phyloP scores from a whole-genome alignment of 2,113 vertebrate genomes.

The Barnardius zonarius region DNA sequence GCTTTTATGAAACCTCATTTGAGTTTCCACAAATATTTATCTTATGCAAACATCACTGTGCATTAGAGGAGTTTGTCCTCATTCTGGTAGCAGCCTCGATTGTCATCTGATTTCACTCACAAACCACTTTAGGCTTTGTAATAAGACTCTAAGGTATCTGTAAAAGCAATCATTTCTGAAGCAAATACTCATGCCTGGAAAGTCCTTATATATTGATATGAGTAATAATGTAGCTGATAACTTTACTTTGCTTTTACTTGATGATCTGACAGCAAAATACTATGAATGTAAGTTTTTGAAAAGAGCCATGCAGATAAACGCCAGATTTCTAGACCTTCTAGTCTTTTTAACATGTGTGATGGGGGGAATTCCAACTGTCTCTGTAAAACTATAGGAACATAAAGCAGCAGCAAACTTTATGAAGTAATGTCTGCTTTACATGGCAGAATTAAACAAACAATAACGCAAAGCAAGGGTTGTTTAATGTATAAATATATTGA shows the following conservation, averaged over 20 bases:
- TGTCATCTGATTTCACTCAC: conserved; percentile 40
- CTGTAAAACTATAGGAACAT: neutral
- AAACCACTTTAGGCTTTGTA: conserved; percentile 26
- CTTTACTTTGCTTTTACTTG: neutral
- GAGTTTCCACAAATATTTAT: conserved; percentile 25
- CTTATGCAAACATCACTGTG: conserved; percentile 22
- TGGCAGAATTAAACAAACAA: conserved; percentile 35
- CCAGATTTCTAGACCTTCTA: neutral
- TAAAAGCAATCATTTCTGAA: conserved; percentile 33
- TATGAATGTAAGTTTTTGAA: neutral
- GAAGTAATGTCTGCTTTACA: conserved; percentile 47
- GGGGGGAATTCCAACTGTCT: neutral
- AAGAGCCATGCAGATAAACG: neutral
- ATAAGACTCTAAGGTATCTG: conserved; percentile 7
- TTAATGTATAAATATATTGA: conserved; percentile 14
- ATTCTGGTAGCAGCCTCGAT: neutral
- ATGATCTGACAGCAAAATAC: neutral
- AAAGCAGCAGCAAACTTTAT: conserved; percentile 45
- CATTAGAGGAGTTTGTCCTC: conserved; percentile 37
- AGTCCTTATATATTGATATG: neutral
- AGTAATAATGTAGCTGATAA: neutral
- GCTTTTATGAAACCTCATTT: conserved; percentile 6
- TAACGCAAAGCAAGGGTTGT: conserved; percentile 43
- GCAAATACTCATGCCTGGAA: neutral
- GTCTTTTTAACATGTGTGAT: neutral